These are phyloP conservation scores for Speoplatyrhinus poulsoni DNA, from an alignment of 2,113 vertebrate species.

Conservation along the genomic window DNA sequence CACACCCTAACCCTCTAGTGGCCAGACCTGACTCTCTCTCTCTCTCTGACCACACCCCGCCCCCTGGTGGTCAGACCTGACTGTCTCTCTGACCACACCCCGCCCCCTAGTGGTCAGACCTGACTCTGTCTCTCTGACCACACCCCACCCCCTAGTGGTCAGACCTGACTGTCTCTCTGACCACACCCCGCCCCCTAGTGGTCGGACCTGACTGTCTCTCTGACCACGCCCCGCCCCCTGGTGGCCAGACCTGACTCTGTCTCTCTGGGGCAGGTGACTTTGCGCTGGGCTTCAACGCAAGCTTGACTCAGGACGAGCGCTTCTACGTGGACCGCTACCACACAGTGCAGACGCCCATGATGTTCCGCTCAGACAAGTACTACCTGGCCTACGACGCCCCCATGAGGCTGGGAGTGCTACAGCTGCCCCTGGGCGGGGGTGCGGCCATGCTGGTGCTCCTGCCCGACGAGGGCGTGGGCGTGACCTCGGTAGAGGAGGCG, in stretches of 20 bases:
- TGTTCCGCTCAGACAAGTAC: conserved; percentile 80
- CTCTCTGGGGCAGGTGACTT: conserved; percentile 75
- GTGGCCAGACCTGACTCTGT: background rate
- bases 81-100: background rate
- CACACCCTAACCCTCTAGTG: too few relatives aligned
- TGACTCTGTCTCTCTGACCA: background rate
- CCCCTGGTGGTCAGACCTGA: too few relatives aligned
- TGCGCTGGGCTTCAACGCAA: conserved; percentile 78
- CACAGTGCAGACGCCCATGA: conserved; percentile 84
- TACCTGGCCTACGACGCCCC: conserved; percentile 81
- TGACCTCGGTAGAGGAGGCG: conserved; percentile 81
- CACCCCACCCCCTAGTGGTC: too few relatives aligned
- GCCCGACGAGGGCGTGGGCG: conserved; percentile 79
- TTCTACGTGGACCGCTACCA: conserved; percentile 87
- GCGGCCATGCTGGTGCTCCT: conserved; percentile 84
- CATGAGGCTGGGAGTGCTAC: conserved; percentile 81
- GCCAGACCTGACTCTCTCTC: background rate
- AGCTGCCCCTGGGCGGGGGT: conserved; percentile 81
- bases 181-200: background rate
- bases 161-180: too few relatives aligned
- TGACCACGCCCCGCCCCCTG: background rate
- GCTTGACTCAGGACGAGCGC: conserved; percentile 74
- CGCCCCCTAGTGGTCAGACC: background rate
- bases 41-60: background rate
- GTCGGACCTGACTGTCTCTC: background rate